These are phyloP conservation scores for Drosophila erecta DNA, from an alignment of 1,140 invertebrate genomes.

Conservation along the genomic window DNA sequence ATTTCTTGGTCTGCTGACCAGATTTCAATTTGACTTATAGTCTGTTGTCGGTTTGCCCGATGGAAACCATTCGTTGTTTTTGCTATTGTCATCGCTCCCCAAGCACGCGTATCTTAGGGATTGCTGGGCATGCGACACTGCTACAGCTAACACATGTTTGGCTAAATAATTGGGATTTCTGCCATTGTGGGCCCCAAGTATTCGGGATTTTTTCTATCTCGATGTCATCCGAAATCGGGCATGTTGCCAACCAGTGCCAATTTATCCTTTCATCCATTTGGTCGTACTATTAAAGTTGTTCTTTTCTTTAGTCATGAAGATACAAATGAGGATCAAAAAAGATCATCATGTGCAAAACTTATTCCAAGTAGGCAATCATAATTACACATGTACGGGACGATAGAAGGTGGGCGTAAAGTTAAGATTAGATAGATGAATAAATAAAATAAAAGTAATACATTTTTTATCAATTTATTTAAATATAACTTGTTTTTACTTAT, in stretches of 20 bases:
- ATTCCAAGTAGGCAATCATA: conserved; percentile 40
- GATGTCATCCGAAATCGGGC: conserved; percentile 50
- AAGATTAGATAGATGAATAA: too few relatives aligned
- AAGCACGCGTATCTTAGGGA: conserved; percentile 72
- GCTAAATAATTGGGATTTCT: conserved; percentile 77
- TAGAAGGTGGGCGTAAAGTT: too few relatives aligned
- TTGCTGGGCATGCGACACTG: conserved; percentile 63
- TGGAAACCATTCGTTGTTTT: conserved; percentile 34
- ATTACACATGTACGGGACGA: too few relatives aligned
- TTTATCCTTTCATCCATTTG: conserved; percentile 12
- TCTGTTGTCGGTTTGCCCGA: conserved; percentile 41
- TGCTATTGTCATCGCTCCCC: neutral
- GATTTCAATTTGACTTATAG: conserved; percentile 70
- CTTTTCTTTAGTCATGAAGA: conserved; percentile 48
- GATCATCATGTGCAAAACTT: conserved; percentile 62
- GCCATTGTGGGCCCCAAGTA: conserved; percentile 45
- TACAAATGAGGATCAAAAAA: too few relatives aligned
- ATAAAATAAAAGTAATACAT: too few relatives aligned
- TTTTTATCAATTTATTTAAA: too few relatives aligned
- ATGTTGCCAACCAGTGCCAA: conserved; percentile 43
- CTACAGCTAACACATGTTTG: conserved; percentile 76
- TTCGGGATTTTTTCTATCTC: conserved; percentile 66
- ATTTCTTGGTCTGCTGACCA: conserved; percentile 68
- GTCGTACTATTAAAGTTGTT: too few relatives aligned
- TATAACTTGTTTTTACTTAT: too few relatives aligned